A percentile compares a stretch with the other conserved stretches of the same genome.
Evolutionary conservation across 2,113 vertebrate genomes (phyloP).

Genomic region (Vicugna pacos): DNA sequence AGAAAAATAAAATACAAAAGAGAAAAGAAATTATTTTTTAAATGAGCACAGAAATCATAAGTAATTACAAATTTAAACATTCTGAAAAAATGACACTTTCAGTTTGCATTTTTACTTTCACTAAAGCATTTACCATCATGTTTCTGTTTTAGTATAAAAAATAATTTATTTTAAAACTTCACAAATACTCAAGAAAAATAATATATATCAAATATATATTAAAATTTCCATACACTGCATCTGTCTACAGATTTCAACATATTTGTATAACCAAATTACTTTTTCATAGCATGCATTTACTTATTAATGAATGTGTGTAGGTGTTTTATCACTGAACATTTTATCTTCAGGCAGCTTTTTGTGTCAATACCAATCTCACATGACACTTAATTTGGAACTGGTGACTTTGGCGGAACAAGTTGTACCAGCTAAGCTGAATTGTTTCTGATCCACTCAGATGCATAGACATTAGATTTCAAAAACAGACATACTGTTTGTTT

Average conservation of each 20-base stretch:
- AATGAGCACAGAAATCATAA: not conserved
- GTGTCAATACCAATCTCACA: not conserved
- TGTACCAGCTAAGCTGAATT: not conserved
- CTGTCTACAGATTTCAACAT: not conserved
- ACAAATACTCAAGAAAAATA: not conserved
- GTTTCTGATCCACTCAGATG: not conserved
- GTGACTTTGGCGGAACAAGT: not conserved
- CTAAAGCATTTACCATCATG: not conserved
- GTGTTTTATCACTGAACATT: not conserved
- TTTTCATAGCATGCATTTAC: not conserved
- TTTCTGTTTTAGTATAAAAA: not conserved
- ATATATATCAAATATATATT: not conserved
- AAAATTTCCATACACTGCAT: not conserved
- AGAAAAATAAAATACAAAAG: not conserved
- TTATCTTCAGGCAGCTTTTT: not conserved
- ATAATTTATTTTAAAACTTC: not conserved
- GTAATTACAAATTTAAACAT: not conserved
- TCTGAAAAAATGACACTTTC: not conserved
- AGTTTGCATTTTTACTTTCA: not conserved
- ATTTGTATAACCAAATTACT: not conserved
- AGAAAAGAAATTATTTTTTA: not conserved
- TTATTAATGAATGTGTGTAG: not conserved
- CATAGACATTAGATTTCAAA: not conserved
- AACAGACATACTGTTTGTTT: not conserved
- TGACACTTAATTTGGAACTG: not conserved